A percentile compares a stretch with the other conserved stretches of the same genome.
phyloP scores from a whole-genome alignment of 2,113 vertebrate species.

The Pygathrix nemaeus region DNA sequence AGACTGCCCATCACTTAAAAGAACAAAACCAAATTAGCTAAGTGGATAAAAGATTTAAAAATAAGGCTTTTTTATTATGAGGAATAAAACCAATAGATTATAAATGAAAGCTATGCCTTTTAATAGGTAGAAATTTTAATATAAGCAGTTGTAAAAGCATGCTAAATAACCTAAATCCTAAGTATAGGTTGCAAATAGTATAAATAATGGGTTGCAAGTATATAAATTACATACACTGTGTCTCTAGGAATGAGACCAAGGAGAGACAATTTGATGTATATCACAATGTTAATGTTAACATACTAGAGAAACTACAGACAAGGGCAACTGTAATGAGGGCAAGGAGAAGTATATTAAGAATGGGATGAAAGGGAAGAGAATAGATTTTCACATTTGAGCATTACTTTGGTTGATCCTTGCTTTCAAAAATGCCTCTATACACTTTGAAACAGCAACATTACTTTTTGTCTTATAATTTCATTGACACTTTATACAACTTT shows the following conservation, averaged over 20 bases:
- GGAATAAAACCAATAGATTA: background rate
- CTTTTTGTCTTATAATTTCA: background rate
- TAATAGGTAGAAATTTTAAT: background rate
- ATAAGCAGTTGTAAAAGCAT: background rate
- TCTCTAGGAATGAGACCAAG: background rate
- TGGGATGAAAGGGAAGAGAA: background rate
- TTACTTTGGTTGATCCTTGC: background rate
- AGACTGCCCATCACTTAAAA: conserved; percentile 94
- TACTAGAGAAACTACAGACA: background rate
- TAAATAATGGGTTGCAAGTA: background rate
- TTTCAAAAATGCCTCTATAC: background rate
- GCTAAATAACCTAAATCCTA: background rate
- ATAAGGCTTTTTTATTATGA: background rate
- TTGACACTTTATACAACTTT: conserved; percentile 39
- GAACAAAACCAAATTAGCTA: conserved; percentile 54
- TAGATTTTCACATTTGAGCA: background rate
- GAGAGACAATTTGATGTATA: background rate
- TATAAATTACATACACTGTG: background rate
- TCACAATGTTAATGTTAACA: background rate
- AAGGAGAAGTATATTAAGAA: background rate
- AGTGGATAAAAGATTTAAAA: background rate
- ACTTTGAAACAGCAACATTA: background rate
- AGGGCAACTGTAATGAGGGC: background rate
- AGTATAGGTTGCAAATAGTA: background rate
- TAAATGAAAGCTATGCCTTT: background rate